Percentiles rank a stretch among this genome's conserved stretches.
These are phyloP conservation scores for Brachymystax lenok DNA, from an alignment of 2,797 vertebrate genomes.

Conservation along the genomic window DNA sequence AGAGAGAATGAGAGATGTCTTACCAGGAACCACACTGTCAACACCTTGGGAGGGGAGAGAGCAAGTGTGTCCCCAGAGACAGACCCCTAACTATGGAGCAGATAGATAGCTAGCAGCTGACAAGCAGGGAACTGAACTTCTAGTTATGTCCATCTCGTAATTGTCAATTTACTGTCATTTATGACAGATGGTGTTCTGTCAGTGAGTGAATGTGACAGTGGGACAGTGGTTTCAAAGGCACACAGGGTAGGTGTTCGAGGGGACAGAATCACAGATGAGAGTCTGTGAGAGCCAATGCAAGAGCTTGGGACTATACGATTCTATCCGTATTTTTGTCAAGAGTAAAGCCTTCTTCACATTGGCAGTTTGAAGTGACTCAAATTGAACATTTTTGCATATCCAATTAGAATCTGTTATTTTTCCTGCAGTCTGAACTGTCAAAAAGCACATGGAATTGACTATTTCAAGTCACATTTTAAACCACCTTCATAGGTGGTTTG, in stretches of 20 bases:
- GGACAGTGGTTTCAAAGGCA: background rate
- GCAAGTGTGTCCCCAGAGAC: slow-evolving; percentile 13
- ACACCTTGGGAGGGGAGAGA: background rate
- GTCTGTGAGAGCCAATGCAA: background rate
- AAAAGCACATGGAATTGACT: too few species aligned
- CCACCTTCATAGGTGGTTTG: too few species aligned
- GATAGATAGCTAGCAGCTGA: slow-evolving; percentile 11
- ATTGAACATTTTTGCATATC: too few species aligned
- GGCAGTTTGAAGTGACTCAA: too few species aligned
- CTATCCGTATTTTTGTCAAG: too few species aligned
- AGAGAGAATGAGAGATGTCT: slow-evolving; percentile 9
- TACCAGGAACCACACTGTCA: slow-evolving; percentile 4
- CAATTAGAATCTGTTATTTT: too few species aligned
- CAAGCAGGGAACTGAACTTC: background rate
- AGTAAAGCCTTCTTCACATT: too few species aligned
- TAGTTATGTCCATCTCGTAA: background rate
- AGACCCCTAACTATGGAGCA: background rate
- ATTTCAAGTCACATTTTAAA: too few species aligned
- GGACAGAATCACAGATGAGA: background rate
- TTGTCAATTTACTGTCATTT: background rate
- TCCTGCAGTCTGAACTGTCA: too few species aligned
- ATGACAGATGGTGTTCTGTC: background rate
- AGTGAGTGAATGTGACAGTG: background rate
- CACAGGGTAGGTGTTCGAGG: background rate
- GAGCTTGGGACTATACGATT: background rate